phyloP scores from a whole-genome alignment of 2,113 vertebrate genomes.

The Lepus europaeus region DNA sequence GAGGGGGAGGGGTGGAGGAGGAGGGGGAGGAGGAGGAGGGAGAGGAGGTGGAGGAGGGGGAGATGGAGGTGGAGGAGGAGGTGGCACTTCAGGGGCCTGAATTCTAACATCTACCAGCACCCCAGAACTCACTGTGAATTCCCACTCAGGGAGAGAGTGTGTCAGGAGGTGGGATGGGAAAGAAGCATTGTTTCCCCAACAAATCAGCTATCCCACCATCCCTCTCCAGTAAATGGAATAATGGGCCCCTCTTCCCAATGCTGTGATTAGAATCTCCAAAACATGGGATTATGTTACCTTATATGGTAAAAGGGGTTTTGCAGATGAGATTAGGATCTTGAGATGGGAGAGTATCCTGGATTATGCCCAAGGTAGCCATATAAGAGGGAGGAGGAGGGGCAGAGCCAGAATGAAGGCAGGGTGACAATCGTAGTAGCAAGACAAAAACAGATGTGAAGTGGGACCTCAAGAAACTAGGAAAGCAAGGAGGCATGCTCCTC shows the following conservation, averaged over 20 bases:
- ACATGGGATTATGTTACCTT: neutral
- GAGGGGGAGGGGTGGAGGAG: too few species aligned
- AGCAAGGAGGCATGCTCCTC: neutral
- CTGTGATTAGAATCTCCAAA: neutral
- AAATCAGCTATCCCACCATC: neutral
- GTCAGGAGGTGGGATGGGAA: neutral
- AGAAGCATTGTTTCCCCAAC: neutral
- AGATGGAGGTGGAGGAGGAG: too few species aligned
- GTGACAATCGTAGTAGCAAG: neutral
- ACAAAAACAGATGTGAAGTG: accelerated
- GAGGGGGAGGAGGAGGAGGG: too few species aligned
- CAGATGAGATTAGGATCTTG: neutral
- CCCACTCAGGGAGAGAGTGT: neutral
- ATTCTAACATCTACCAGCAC: neutral
- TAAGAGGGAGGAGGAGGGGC: accelerated
- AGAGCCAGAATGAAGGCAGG: neutral
- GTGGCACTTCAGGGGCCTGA: neutral
- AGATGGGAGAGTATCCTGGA: neutral
- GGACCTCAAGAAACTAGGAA: neutral
- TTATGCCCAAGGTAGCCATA: neutral
- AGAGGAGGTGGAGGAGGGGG: too few species aligned
- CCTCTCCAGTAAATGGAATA: neutral
- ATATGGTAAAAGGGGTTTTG: neutral
- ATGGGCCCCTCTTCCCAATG: neutral
- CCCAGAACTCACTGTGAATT: neutral